Evolutionary conservation across 2,113 vertebrate species (phyloP), one percentile per base, ranked within the genome.

Genomic region (Apteryx mantelli): DNA sequence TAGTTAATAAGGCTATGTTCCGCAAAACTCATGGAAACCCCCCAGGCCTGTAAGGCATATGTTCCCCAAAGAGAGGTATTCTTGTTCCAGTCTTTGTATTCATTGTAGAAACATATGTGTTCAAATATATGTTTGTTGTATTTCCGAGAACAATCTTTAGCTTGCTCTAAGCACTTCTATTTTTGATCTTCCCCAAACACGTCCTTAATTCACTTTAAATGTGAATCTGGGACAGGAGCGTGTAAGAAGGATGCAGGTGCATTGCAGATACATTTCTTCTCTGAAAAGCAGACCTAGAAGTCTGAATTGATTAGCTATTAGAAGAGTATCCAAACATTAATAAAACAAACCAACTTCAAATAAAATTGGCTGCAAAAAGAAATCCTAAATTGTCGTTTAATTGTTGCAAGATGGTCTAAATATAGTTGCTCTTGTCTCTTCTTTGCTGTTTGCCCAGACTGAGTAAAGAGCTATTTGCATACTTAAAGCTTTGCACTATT

Each of bases 121-220:
- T 86, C 83, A 83, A 96, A 64, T 88, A 73, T 63, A 78, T 42
- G 88, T 86, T 82, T 42, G 61, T 88, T 94, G 34, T 74, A 46
- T 66, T 88, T 86, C 90, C 61, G 88, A 58, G 1, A 8, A 44
- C 63, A 81, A 50, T 78, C 1, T 5, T 82, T 91, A 70, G 85
- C 88, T 93, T 34, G 18, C 71, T 74, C 79, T 63, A 42, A 60
- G 34, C 70, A 83, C 50, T 96, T 94, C 96, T 95, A 86, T 75
- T 96, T 97, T 95, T 94, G 79, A 64, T 95, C 85, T 90, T 83
- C 64, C 55, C 76, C 1, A 5, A 86, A 77, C 42, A 34, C 50
- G 86, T 90, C 85, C 86, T 94, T 91, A 93, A 95, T 96, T 97
- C 92, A 71, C 60, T 93, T 96, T 82, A 91, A 93, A 50, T 71